A percentile compares a stretch with the other conserved stretches of the same genome.
phyloP scores from a whole-genome alignment of 2,113 vertebrate species.

The Myotis lucifugus region DNA sequence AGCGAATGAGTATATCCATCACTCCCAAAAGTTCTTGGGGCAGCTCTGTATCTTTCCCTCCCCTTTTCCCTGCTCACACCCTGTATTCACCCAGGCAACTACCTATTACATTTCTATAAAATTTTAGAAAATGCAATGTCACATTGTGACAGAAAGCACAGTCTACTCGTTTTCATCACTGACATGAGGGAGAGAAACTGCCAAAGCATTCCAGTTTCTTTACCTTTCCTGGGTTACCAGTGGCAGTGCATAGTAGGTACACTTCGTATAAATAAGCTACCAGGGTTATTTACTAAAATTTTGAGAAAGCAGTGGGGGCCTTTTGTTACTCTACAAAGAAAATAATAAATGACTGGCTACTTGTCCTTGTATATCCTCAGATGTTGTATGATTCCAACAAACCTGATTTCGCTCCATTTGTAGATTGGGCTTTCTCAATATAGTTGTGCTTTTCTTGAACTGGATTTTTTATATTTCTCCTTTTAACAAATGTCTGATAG shows the following conservation, averaged over 20 bases:
- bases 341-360: background rate
- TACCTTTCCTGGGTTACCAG: background rate
- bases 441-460: slow-evolving; percentile 37
- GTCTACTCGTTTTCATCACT: background rate
- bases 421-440: background rate
- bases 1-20: background rate
- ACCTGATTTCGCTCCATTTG: background rate
- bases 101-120: background rate
- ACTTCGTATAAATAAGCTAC: background rate
- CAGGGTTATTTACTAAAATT: background rate
- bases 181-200: background rate
- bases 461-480: slow-evolving; percentile 35
- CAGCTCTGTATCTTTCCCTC: background rate
- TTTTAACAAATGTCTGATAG: slow-evolving; percentile 23
- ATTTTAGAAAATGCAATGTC: background rate
- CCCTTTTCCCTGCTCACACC: background rate
- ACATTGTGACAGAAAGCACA: background rate
- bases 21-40: background rate
- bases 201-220: background rate
- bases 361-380: background rate
- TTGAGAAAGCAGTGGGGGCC: background rate
- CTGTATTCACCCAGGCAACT: background rate
- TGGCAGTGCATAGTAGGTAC: background rate
- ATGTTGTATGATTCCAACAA: background rate
- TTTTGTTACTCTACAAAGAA: background rate